A percentile compares a stretch with the other conserved stretches of the same genome.
phyloP scores from a whole-genome alignment of 2,797 vertebrate genomes.

The Clarias laeviceps region DNA sequence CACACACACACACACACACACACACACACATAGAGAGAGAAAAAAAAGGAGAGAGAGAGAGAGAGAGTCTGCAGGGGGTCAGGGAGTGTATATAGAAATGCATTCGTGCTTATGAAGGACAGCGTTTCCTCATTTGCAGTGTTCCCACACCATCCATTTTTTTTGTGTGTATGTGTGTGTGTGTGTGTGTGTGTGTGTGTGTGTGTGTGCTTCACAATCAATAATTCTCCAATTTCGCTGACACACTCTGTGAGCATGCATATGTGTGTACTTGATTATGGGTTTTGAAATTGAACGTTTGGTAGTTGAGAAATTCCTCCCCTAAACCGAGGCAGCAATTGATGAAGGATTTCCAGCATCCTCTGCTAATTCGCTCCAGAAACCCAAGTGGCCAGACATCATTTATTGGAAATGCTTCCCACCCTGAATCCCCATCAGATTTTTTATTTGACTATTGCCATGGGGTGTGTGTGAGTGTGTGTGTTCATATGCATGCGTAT shows the following conservation, averaged over 20 bases:
- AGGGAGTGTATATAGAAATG: constrained; percentile 35
- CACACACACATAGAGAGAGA: not conserved
- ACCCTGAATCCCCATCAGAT: constrained; percentile 43
- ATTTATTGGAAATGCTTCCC: constrained; percentile 56
- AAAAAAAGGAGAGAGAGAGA: not conserved
- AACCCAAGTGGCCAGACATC: constrained; percentile 52
- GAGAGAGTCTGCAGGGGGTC: constrained; percentile 42
- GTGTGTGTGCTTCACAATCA: constrained; percentile 45
- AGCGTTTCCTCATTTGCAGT: constrained; percentile 50
- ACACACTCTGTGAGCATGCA: constrained; percentile 41
- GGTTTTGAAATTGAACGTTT: constrained; percentile 56
- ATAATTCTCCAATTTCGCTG: constrained; percentile 38
- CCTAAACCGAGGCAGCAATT: constrained; percentile 47
- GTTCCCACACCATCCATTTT: constrained; percentile 52
- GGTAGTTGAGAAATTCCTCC: constrained; percentile 55
- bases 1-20: constrained; percentile 23
- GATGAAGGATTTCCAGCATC: constrained; percentile 52
- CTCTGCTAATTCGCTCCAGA: constrained; percentile 57
- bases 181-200: constrained; percentile 30
- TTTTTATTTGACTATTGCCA: constrained; percentile 50
- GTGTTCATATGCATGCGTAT: not conserved
- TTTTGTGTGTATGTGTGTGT: constrained; percentile 39
- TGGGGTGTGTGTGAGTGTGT: constrained; percentile 29
- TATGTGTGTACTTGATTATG: constrained; percentile 41
- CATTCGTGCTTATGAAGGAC: constrained; percentile 35